phyloP scores from a whole-genome alignment of 2,888 invertebrate species.

The Drosophila aldrichi region DNA sequence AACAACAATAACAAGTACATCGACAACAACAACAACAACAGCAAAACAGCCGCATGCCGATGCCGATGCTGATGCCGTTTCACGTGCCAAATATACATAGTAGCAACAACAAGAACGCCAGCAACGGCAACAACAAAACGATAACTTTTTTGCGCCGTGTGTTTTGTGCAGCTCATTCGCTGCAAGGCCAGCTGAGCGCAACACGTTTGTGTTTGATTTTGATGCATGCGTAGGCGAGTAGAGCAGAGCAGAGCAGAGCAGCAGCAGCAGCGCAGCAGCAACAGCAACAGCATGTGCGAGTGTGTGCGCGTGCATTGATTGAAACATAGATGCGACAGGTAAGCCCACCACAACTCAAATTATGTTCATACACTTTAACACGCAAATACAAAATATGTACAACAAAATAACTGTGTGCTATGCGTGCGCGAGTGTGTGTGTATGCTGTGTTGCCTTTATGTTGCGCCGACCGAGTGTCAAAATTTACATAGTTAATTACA shows the following conservation, averaged over 20 bases:
- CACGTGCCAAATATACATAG: conserved; percentile 67
- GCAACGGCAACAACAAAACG: conserved; percentile 35
- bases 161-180: conserved; percentile 72
- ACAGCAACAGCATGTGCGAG: conserved; percentile 29
- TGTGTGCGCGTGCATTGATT: conserved; percentile 54
- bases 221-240: conserved; percentile 56
- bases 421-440: conserved; percentile 6
- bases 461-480: conserved; percentile 43
- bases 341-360: conserved; percentile 34
- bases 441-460: conserved; percentile 21
- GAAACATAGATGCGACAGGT: conserved; percentile 70
- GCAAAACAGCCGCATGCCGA: conserved; percentile 45
- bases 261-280: neutral
- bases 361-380: conserved; percentile 10
- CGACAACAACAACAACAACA: conserved; percentile 35
- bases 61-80: conserved; percentile 47
- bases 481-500: conserved; percentile 72
- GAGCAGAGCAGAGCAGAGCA: conserved; percentile 2
- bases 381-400: conserved; percentile 6
- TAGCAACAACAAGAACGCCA: conserved; percentile 28
- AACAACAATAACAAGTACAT: conserved; percentile 40
- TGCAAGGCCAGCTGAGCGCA: conserved; percentile 74
- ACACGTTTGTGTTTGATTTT: conserved; percentile 73
- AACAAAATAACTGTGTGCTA: neutral
- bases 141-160: conserved; percentile 53